Percentiles rank a stretch among this genome's conserved stretches.
Conservation (phyloP, 2,113 vertebrate genomes). For the Baryphthengus martii region DNA sequence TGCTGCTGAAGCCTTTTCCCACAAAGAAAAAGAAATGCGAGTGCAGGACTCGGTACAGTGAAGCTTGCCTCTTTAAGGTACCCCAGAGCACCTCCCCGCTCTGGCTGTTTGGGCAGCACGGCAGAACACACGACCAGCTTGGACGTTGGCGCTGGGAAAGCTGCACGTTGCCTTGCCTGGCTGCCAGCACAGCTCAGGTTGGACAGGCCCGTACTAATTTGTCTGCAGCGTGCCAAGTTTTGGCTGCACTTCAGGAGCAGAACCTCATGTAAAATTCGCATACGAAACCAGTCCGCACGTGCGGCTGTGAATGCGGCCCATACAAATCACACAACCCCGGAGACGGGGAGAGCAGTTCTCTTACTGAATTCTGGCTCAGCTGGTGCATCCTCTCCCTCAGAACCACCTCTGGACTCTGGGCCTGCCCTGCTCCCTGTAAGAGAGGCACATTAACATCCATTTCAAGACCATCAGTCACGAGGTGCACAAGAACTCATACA, state of each 20-base stretch:
- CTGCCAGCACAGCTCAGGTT: not conserved
- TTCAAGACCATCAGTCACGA: not conserved
- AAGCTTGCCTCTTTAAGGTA: not conserved
- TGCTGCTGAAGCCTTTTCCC: constrained; percentile 1
- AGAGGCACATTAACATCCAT: not conserved
- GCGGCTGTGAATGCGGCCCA: not conserved
- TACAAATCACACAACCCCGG: not conserved
- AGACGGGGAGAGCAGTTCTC: not conserved
- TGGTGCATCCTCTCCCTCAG: constrained; percentile 16
- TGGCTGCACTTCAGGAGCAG: not conserved
- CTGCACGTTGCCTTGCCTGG: not conserved
- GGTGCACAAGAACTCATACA: not conserved
- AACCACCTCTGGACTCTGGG: constrained; percentile 37
- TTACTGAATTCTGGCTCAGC: constrained; percentile 63
- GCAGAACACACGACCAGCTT: not conserved
- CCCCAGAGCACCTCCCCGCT: not conserved
- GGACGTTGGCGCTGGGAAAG: not conserved
- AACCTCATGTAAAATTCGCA: not conserved
- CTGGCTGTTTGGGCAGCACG: not conserved
- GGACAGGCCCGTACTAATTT: not conserved
- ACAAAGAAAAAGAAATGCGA: not conserved
- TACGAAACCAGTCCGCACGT: not conserved
- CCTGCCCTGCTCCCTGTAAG: constrained; percentile 51
- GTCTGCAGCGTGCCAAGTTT: not conserved
- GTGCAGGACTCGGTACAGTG: not conserved